A percentile compares a stretch with the other conserved stretches of the same genome.
Evolutionary conservation across 2,113 vertebrate genomes (phyloP).

Genomic region (Excalfactoria chinensis): DNA sequence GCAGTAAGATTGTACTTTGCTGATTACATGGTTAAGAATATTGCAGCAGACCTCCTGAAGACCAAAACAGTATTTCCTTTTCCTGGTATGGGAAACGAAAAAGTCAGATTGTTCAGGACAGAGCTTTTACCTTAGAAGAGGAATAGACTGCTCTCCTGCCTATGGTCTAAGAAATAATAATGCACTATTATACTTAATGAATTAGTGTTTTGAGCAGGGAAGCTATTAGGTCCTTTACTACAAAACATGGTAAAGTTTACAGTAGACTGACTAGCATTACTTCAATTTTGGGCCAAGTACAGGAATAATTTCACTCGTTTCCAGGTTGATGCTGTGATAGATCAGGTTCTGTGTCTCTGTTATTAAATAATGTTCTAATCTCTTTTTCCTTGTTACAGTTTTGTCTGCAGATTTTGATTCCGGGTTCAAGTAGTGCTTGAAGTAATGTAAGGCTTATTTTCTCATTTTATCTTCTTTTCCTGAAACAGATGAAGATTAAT

Average conservation of each 20-base stretch:
- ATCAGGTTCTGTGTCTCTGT: background rate
- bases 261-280: background rate
- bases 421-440: background rate
- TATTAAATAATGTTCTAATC: background rate
- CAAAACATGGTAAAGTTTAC: background rate
- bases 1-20: background rate
- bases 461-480: background rate
- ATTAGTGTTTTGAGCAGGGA: slow-evolving; percentile 16
- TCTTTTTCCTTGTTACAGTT: background rate
- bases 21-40: slow-evolving; percentile 1
- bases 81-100: background rate
- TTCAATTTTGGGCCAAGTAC: background rate
- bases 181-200: background rate
- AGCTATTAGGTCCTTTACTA: background rate
- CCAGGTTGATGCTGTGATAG: background rate
- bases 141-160: background rate
- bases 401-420: background rate
- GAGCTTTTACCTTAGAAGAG: background rate
- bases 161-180: slow-evolving; percentile 30
- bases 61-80: slow-evolving; percentile 38
- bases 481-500: background rate
- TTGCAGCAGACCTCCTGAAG: background rate
- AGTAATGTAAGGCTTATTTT: background rate
- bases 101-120: slow-evolving; percentile 13
- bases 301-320: background rate